These are phyloP conservation scores for Litoditis marina DNA, from an alignment of 2,888 invertebrate genomes.

Conservation along the genomic window DNA sequence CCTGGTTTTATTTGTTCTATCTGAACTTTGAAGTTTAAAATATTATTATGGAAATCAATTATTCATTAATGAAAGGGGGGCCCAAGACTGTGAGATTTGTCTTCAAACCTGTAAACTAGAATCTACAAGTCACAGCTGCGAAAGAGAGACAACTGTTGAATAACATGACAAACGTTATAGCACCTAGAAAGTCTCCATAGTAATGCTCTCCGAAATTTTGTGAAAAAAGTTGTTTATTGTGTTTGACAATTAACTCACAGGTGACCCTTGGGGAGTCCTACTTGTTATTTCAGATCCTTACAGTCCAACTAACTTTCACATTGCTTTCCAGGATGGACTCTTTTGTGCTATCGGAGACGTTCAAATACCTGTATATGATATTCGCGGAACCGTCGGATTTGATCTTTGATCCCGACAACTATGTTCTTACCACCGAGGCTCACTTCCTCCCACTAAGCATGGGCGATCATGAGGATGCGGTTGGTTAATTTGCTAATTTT, in stretches of 20 bases:
- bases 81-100: too few relatives aligned
- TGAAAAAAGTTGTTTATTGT: constrained; percentile 16
- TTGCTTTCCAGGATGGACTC: constrained; percentile 80
- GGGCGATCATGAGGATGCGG: constrained; percentile 17
- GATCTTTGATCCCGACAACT: constrained; percentile 65
- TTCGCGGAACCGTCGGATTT: constrained; percentile 74
- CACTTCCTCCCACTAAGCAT: constrained; percentile 80
- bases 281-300: too few relatives aligned
- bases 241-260: too few relatives aligned
- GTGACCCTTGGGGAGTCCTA: too few relatives aligned
- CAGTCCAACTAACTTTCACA: background rate
- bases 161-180: too few relatives aligned
- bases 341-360: constrained; percentile 92
- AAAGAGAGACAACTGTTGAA: too few relatives aligned
- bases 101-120: too few relatives aligned
- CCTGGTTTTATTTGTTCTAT: background rate
- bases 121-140: too few relatives aligned
- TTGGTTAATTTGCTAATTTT: background rate
- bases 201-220: background rate
- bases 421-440: constrained; percentile 73
- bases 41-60: too few relatives aligned
- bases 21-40: too few relatives aligned
- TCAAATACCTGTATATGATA: constrained; percentile 90
- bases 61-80: too few relatives aligned
- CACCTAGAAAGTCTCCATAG: too few relatives aligned